These are phyloP conservation scores for Oncorhynchus tshawytscha DNA, from an alignment of 2,113 vertebrate species.

Conservation along the genomic window DNA sequence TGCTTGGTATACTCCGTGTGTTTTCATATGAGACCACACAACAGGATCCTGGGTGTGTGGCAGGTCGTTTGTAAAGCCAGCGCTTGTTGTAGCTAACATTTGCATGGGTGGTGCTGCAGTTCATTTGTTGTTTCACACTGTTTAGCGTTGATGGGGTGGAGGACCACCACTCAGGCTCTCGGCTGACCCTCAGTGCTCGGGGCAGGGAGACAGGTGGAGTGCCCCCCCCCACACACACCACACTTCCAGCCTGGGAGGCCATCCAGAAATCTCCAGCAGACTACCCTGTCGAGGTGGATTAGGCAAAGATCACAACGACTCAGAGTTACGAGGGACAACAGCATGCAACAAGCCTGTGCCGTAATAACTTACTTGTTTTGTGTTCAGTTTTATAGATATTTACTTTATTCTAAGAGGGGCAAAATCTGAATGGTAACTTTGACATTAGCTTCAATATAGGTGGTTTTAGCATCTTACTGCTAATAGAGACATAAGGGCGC, in stretches of 20 bases:
- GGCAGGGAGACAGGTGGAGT: slow-evolving; percentile 67
- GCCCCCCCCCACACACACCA: slow-evolving; percentile 50
- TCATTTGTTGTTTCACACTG: slow-evolving; percentile 76
- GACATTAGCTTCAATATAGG: slow-evolving; percentile 32
- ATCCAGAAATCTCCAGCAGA: slow-evolving; percentile 56
- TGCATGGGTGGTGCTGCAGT: slow-evolving; percentile 53
- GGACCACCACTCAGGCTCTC: slow-evolving; percentile 61
- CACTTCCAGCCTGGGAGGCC: slow-evolving; percentile 21
- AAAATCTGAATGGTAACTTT: not conserved
- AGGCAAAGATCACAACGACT: not conserved
- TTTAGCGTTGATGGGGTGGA: slow-evolving; percentile 60
- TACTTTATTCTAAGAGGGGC: not conserved
- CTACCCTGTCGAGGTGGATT: slow-evolving; percentile 20
- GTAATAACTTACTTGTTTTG: not conserved
- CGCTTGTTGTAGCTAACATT: slow-evolving; percentile 63
- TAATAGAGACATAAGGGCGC: slow-evolving; percentile 50
- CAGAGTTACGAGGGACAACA: not conserved
- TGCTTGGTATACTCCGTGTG: too few relatives aligned
- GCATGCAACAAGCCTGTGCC: not conserved
- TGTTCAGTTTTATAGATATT: not conserved
- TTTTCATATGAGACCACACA: slow-evolving; percentile 61
- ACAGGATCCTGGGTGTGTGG: slow-evolving; percentile 38
- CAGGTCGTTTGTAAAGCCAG: slow-evolving; percentile 49
- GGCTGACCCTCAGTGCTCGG: slow-evolving; percentile 56
- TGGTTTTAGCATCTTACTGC: slow-evolving; percentile 37